These are phyloP conservation scores for Calypte anna DNA, from an alignment of 2,113 vertebrate species.

Conservation along the genomic window DNA sequence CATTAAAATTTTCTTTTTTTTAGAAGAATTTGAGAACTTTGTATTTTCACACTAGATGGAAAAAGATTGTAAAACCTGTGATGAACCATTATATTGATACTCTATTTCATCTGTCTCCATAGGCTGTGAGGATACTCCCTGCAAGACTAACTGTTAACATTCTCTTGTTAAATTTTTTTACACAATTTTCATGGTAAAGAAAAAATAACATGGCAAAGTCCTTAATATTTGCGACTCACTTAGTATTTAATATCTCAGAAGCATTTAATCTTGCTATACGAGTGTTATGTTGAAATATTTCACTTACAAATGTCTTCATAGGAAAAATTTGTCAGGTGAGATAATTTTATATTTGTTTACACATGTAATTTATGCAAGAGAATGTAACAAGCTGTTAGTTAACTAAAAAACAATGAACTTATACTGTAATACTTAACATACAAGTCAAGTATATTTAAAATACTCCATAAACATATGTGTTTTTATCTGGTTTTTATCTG, in stretches of 20 bases:
- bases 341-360: not conserved
- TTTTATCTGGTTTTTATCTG: not conserved
- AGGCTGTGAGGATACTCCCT: not conserved
- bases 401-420: not conserved
- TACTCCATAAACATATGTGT: not conserved
- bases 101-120: not conserved
- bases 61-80: not conserved
- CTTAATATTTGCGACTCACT: not conserved
- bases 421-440: not conserved
- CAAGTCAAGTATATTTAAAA: not conserved
- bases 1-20: not conserved
- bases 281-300: not conserved
- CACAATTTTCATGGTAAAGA: not conserved
- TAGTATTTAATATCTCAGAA: not conserved
- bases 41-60: not conserved
- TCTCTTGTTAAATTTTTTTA: not conserved
- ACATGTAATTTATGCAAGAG: not conserved
- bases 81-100: not conserved
- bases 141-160: not conserved
- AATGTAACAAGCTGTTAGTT: not conserved
- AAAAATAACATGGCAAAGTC: not conserved
- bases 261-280: not conserved
- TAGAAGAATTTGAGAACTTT: not conserved
- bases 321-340: not conserved
- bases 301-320: not conserved